A percentile compares a stretch with the other conserved stretches of the same genome.
These are phyloP conservation scores for Drosophila incognita DNA, from an alignment of 2,888 invertebrate species.

Conservation along the genomic window DNA sequence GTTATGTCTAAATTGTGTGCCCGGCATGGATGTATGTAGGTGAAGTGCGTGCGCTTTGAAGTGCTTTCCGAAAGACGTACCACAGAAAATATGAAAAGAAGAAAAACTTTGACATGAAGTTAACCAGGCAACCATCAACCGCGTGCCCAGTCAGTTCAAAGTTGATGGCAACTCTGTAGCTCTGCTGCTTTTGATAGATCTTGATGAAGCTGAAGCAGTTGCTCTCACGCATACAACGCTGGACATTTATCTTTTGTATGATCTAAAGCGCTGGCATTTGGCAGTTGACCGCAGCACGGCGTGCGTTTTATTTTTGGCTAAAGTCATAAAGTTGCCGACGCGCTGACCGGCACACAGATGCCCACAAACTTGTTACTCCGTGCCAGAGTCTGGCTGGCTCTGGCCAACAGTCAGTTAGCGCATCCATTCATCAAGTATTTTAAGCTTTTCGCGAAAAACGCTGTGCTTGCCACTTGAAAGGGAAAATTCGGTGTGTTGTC, in stretches of 20 bases:
- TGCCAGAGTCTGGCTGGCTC: constrained; percentile 28
- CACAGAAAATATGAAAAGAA: constrained; percentile 9
- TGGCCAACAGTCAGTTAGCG: constrained; percentile 60
- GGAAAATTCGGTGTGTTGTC: constrained; percentile 51
- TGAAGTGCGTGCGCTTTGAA: constrained; percentile 76
- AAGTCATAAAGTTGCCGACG: constrained; percentile 68
- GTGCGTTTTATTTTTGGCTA: constrained; percentile 76
- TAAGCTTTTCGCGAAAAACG: constrained; percentile 77
- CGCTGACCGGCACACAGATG: constrained; percentile 58
- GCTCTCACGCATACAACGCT: constrained; percentile 62
- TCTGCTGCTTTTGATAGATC: constrained; percentile 40
- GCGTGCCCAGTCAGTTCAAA: constrained; percentile 63
- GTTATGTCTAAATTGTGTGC: constrained; percentile 50
- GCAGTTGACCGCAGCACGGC: constrained; percentile 69
- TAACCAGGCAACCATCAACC: constrained; percentile 32
- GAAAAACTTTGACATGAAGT: constrained; percentile 45
- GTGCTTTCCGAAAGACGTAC: constrained; percentile 41
- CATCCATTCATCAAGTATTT: constrained; percentile 71
- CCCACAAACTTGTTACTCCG: constrained; percentile 68
- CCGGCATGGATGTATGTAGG: constrained; percentile 43
- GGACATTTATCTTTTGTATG: constrained; percentile 61
- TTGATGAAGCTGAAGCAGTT: constrained; percentile 38
- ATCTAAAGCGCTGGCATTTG: constrained; percentile 57
- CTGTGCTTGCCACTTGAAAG: constrained; percentile 68
- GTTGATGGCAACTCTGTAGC: constrained; percentile 53